phyloP scores from a whole-genome alignment of 2,888 invertebrate genomes.

The Vanessa cardui region DNA sequence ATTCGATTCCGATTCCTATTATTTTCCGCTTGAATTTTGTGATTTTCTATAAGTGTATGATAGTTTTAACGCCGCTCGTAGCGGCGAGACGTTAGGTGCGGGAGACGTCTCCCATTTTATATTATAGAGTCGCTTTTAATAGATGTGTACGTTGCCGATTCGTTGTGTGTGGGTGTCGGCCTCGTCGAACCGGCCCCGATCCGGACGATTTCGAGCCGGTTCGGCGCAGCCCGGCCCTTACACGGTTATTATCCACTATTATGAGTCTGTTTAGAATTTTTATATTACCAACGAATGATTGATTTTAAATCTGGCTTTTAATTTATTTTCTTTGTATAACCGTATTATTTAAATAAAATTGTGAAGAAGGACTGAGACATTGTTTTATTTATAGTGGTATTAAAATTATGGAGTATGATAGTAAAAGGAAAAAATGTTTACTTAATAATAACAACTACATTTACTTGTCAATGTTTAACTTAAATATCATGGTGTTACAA shows the following conservation, averaged over 20 bases:
- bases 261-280: slow-evolving; percentile 81
- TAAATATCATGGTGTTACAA: slow-evolving; percentile 80
- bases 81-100: slow-evolving; percentile 77
- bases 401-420: slow-evolving; percentile 60
- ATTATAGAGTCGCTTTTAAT: slow-evolving; percentile 80
- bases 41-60: slow-evolving; percentile 81
- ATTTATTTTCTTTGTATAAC: slow-evolving; percentile 82
- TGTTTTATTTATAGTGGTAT: slow-evolving; percentile 76
- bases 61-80: slow-evolving; percentile 66
- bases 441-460: slow-evolving; percentile 70
- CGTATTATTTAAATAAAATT: slow-evolving; percentile 80
- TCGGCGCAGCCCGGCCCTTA: slow-evolving; percentile 41
- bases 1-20: slow-evolving; percentile 69
- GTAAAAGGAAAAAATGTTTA: slow-evolving; percentile 57
- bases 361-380: slow-evolving; percentile 77
- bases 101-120: slow-evolving; percentile 75
- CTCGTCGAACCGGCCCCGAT: slow-evolving; percentile 11
- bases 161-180: slow-evolving; percentile 29
- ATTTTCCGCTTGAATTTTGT: slow-evolving; percentile 82
- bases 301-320: slow-evolving; percentile 80
- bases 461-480: slow-evolving; percentile 72
- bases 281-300: slow-evolving; percentile 82
- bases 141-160: slow-evolving; percentile 47
- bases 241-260: slow-evolving; percentile 71
- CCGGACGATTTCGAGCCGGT: slow-evolving; percentile 11